Conservation (phyloP, 2,888 invertebrate genomes). For the Hypselothyrea guttata region DNA sequence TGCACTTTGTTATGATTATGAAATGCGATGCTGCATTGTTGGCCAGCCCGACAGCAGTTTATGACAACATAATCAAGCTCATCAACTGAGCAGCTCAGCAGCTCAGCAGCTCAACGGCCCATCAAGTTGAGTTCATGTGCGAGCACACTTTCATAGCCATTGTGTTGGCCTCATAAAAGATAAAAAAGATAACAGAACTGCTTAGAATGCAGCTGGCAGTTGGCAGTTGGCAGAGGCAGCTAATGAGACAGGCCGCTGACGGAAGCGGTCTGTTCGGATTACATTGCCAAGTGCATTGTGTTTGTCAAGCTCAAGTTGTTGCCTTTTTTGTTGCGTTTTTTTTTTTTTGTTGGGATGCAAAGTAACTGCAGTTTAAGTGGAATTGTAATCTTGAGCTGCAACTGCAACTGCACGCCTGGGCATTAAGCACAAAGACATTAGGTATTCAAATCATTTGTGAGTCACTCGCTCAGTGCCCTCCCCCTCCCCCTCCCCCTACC, state of each 20-base stretch:
- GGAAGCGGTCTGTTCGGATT: neutral
- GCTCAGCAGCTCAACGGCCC: neutral
- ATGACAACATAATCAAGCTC: neutral
- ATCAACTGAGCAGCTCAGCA: constrained; percentile 5
- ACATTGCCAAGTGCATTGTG: constrained; percentile 28
- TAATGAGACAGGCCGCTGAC: constrained; percentile 3
- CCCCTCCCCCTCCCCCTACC: neutral
- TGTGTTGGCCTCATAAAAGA: no score
- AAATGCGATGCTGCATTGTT: constrained; percentile 43
- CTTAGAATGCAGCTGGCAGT: neutral
- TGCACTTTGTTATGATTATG: constrained; percentile 56
- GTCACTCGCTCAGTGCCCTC: neutral
- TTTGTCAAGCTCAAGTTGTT: constrained; percentile 30
- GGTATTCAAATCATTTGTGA: constrained; percentile 58
- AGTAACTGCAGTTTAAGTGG: constrained; percentile 18
- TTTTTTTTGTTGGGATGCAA: constrained; percentile 54
- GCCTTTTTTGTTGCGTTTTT: no score
- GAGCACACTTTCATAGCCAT: no score
- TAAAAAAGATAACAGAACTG: neutral
- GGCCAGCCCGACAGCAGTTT: constrained; percentile 5
- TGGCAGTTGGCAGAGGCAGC: constrained; percentile 10
- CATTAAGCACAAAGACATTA: constrained; percentile 65
- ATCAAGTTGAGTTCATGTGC: no score
- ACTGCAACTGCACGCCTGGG: constrained; percentile 43
- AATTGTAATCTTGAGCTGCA: constrained; percentile 31